A percentile compares a stretch with the other conserved stretches of the same genome.
These are phyloP conservation scores for Brachionichthys hirsutus DNA, from an alignment of 2,113 vertebrate genomes.

Conservation along the genomic window DNA sequence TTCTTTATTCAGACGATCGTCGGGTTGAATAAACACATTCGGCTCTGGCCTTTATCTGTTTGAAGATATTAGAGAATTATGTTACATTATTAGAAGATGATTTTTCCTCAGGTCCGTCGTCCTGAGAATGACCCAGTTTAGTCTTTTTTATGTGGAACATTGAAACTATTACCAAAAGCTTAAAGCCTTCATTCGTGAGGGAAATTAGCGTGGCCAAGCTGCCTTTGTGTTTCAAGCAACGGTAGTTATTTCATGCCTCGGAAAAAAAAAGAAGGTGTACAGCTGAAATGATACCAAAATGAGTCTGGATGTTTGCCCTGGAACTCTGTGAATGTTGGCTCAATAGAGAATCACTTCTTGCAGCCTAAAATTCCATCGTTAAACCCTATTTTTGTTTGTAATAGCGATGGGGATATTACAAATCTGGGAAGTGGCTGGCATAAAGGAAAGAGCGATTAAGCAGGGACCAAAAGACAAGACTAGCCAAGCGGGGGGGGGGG, in stretches of 20 bases:
- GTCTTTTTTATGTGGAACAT: slow-evolving; percentile 34
- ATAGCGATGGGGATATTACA: too few species aligned
- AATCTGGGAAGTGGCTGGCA: too few species aligned
- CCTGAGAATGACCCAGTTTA: slow-evolving; percentile 20
- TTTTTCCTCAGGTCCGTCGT: slow-evolving; percentile 5
- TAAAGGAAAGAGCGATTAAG: too few species aligned
- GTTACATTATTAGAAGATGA: slow-evolving; percentile 13
- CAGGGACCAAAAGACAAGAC: too few species aligned
- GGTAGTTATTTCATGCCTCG: slow-evolving; percentile 26
- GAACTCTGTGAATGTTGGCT: slow-evolving; percentile 9
- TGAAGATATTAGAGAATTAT: slow-evolving; percentile 2
- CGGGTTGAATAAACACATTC: slow-evolving; percentile 27
- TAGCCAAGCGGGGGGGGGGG: too few species aligned
- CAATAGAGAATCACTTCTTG: not conserved
- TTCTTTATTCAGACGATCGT: slow-evolving; percentile 10
- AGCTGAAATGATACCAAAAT: slow-evolving; percentile 24
- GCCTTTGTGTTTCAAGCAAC: slow-evolving; percentile 31
- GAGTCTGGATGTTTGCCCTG: slow-evolving; percentile 12
- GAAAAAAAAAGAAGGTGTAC: slow-evolving; percentile 10
- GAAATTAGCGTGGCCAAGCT: slow-evolving; percentile 38
- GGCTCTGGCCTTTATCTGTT: slow-evolving; percentile 12
- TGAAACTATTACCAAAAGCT: slow-evolving; percentile 26
- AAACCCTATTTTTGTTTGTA: too few species aligned
- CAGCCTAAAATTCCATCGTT: too few species aligned
- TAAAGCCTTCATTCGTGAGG: slow-evolving; percentile 27